Evolutionary conservation across 2,888 invertebrate genomes (phyloP).

Genomic region (Ormyrus rosae): DNA sequence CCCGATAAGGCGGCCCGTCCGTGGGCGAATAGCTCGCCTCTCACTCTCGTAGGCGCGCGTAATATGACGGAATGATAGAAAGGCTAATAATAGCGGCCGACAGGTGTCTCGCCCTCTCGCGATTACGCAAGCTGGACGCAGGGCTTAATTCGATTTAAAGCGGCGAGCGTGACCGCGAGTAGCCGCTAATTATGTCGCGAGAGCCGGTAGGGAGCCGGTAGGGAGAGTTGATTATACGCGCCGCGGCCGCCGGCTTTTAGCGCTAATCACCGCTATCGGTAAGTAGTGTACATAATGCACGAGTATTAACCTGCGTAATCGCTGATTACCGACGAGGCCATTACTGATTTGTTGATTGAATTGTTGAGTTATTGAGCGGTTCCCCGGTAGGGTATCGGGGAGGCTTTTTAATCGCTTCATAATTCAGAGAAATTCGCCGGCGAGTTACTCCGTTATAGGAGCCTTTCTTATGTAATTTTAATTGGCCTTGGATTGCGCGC

Average conservation of each 20-base stretch:
- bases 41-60: conserved; percentile 27
- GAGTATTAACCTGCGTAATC: neutral
- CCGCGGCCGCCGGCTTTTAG: neutral
- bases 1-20: neutral
- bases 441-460: no score
- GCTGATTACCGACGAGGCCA: no score
- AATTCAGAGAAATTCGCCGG: no score
- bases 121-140: neutral
- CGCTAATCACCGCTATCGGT: neutral
- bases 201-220: no score
- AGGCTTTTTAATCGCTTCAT: no score
- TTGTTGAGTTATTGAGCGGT: no score
- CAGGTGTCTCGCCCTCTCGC: conserved; percentile 28
- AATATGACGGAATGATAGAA: conserved; percentile 13
- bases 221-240: neutral
- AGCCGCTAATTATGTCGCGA: conserved; percentile 23
- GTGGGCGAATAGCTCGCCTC: conserved; percentile 46
- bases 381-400: no score
- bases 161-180: neutral
- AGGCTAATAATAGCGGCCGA: conserved; percentile 37
- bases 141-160: conserved; percentile 34
- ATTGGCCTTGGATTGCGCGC: no score
- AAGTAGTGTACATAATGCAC: neutral
- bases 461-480: no score
- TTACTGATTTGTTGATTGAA: no score